A percentile compares a stretch with the other conserved stretches of the same genome.
Conservation (phyloP, 1,140 invertebrate genomes). For the Trachymyrmex septentrionalis region DNA sequence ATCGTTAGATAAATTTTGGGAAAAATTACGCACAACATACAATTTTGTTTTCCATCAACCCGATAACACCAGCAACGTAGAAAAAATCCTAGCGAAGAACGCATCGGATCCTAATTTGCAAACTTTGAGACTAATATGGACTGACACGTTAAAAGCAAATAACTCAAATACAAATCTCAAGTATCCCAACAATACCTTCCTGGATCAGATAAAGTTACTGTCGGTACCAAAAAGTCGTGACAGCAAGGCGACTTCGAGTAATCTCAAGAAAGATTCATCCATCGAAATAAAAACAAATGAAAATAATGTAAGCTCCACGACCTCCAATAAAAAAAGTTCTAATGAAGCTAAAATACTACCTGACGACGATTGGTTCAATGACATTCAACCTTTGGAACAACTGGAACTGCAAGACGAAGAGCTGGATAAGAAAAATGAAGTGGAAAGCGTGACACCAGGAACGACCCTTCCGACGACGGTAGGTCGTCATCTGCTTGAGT, state of each 20-base stretch:
- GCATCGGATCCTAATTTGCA: slow-evolving; percentile 43
- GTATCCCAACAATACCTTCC: slow-evolving; percentile 21
- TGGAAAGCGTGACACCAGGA: slow-evolving; percentile 67
- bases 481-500: slow-evolving; percentile 75
- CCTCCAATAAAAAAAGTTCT: not conserved
- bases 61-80: slow-evolving; percentile 77
- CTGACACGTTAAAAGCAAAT: slow-evolving; percentile 1
- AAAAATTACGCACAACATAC: slow-evolving; percentile 81
- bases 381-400: slow-evolving; percentile 67
- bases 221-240: not conserved
- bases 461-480: slow-evolving; percentile 69
- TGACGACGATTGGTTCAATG: slow-evolving; percentile 74
- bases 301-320: not conserved
- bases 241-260: not conserved
- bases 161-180: slow-evolving; percentile 33
- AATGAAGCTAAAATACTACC: slow-evolving; percentile 19
- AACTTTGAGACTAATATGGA: slow-evolving; percentile 55
- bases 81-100: slow-evolving; percentile 70
- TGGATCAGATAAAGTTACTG: slow-evolving; percentile 34
- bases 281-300: slow-evolving; percentile 44
- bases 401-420: slow-evolving; percentile 74
- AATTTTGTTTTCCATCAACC: slow-evolving; percentile 80
- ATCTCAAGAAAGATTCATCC: slow-evolving; percentile 11
- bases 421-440: slow-evolving; percentile 59
- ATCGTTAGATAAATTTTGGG: slow-evolving; percentile 79